A percentile compares a stretch with the other conserved stretches of the same genome.
These are phyloP conservation scores for Amphibalanus amphitrite DNA, from an alignment of 1,140 invertebrate species.

Conservation along the genomic window DNA sequence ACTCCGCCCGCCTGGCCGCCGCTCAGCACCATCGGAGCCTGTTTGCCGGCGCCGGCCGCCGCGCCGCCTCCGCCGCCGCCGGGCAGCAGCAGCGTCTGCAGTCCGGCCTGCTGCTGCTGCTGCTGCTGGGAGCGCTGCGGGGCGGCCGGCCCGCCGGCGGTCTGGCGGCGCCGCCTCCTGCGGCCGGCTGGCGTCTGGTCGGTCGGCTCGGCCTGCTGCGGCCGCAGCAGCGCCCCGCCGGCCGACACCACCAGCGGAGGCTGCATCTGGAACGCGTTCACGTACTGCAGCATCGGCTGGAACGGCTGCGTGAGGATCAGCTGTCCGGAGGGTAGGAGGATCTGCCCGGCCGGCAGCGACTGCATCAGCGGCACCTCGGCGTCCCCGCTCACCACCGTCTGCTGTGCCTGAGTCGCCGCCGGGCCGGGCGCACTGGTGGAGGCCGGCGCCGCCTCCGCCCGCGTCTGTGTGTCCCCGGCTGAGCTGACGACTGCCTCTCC, in stretches of 20 bases:
- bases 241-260: neutral
- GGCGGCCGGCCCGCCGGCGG: too few relatives aligned
- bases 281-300: constrained; percentile 2
- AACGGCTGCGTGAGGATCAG: neutral
- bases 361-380: neutral
- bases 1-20: neutral
- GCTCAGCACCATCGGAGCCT: neutral
- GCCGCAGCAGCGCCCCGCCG: neutral
- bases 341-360: neutral
- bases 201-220: neutral
- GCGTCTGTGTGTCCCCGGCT: too few relatives aligned
- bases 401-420: neutral
- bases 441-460: too few relatives aligned
- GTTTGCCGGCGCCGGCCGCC: neutral
- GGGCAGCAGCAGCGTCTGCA: too few relatives aligned
- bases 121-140: neutral
- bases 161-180: too few relatives aligned
- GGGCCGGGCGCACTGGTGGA: neutral
- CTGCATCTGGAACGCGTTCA: neutral
- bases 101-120: too few relatives aligned
- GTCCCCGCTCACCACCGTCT: neutral
- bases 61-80: too few relatives aligned
- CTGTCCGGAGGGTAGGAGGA: neutral
- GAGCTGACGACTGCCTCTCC: neutral
- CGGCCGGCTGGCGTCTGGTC: too few relatives aligned